Evolutionary conservation across 2,797 vertebrate genomes (phyloP), one percentile per base, ranked within the genome.

Genomic region (Gephyroberyx darwinii): DNA sequence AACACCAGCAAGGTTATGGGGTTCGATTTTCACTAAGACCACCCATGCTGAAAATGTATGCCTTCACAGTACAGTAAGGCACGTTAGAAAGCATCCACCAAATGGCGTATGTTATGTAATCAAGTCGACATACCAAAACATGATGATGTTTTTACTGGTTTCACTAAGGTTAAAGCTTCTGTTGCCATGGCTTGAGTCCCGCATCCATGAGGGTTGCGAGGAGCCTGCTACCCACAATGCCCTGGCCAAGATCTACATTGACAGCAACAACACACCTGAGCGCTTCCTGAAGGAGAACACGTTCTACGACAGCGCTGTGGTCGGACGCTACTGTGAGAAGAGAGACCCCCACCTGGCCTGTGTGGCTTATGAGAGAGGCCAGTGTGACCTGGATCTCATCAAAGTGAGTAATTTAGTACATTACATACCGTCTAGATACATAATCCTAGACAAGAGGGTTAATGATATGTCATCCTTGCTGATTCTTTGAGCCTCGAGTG

Each of bases 211-310:
- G 71, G 96, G 96, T 26, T 97, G 95, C 59, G 95, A 96, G 84
- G 96, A 98, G 86, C 95, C 96, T 4, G 95, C 96, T 0, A 96
- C 95, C 30, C 96, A 98, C 70, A 98, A 96, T 50, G 95, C 96
- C 4, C 84, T 98, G 75, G 96, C 97, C 53, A 97, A 97, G 88
- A 97, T 96, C 88, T 98, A 96, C 91, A 96, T 97, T 0, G 96
- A 97, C 91, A 96, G 95, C 93, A 96, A 96, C 90, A 96, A 95
- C 86, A 96, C 94, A 39, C 95, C 96, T 0, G 96, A 97, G 83
- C 93, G 94, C 39, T 98, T 98, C 86, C 91, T 97, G 78, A 92
- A 95, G 47, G 96, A 97, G 85, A 97, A 98, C 71, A 86, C 94
- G 5, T 96, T 92, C 86, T 97, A 97, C 1, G 94, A 97, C 90